Evolutionary conservation across 2,888 invertebrate species (phyloP), one percentile per base, ranked within the genome.

Genomic region (Eilema depressum): DNA sequence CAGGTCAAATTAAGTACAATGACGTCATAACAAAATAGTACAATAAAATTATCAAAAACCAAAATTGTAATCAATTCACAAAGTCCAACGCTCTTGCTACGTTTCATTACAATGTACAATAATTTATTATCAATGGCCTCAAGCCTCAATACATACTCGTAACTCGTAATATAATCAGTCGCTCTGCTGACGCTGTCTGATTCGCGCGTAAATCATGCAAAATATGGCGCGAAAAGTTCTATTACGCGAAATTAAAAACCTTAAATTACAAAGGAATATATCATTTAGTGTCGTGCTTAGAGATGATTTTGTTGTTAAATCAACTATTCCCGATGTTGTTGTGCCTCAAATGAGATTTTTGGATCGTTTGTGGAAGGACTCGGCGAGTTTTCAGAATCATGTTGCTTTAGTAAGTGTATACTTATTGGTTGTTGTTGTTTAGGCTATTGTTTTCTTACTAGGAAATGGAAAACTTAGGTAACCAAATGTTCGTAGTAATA

Each of bases 371-470:
- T 94, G 92, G 92, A 78, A 77, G 23, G 85, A 94, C 59, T 88
- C 88, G 17, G 80, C 86, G 23, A 77, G 79, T 65, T 94, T 88
- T 75, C 85, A 86, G 68, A 90, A 93, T 78, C 91, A 89, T 80
- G 85, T 94, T 60, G 94, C 95, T 26, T 80, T 95, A 75, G 95
- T 95, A 84, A 91, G 95, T 91, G 67, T 61, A 47, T 25, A 41
- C 23, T 25, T 37, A 5, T 37, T 63, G 25, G n/a, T 37, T 37
- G 1, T 37, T 37, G 20, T 23, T 37, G 5, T 25, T 57, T 14
- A 23, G 26, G 17, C 33, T 1, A 26, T 41, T 17, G 33, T 17
- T 25, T 63, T 26, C 8, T 41, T 25, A 20, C 53, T 12, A 28
- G 12, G 26, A 12, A 63, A 10, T 25, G 10, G 47, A n/a, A 63